Evolutionary conservation across 2,888 invertebrate species (phyloP), one percentile per base, ranked within the genome.

Genomic region (Drosophila leonis): DNA sequence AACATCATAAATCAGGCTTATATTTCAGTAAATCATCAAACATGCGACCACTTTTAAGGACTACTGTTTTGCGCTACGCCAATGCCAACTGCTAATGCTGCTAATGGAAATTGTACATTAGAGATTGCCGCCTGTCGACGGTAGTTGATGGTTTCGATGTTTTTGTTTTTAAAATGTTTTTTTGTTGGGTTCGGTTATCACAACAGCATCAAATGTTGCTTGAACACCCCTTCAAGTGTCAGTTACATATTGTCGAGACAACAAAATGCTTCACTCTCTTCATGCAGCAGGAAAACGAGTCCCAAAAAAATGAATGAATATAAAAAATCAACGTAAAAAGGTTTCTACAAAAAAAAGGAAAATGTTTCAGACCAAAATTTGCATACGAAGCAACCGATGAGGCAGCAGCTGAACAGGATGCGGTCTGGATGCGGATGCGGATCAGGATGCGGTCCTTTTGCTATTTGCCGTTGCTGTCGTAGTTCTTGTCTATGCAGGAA

Each of bases 1-100:
- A 64, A 78, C 81, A 83, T 84, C 90, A 92, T 91, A 91, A 89
- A 91, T 91, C 91, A 90, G 82, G 90, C 90, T 92, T 91, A 91
- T 81, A 88, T 91, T 90, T 88, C 85, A 82, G 77, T 90, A 90
- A 91, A 90, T 91, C 91, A 92, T 90, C 90, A 85, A 87, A 69
- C 72, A 79, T 65, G 72, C 70, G 83, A 81, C 83, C 80, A 78
- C 75, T 65, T 84, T 77, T 71, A 62, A 66, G 48, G 62, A 31
- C 63, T 46, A 63, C 54, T 56, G 67, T 57, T 57, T 37, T 24
- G 51, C 52, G 49, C 64, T 35, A n/a, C 61, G 42, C 54, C 44
- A 48, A 66, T 78, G 72, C 65, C 75, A 72, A 57, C 63, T 57
- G 79, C 77, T 81, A 77, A 73, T 79, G 81, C 67, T 65, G 82